These are phyloP conservation scores for Atractosteus spatula DNA, from an alignment of 2,113 vertebrate species.

Conservation along the genomic window DNA sequence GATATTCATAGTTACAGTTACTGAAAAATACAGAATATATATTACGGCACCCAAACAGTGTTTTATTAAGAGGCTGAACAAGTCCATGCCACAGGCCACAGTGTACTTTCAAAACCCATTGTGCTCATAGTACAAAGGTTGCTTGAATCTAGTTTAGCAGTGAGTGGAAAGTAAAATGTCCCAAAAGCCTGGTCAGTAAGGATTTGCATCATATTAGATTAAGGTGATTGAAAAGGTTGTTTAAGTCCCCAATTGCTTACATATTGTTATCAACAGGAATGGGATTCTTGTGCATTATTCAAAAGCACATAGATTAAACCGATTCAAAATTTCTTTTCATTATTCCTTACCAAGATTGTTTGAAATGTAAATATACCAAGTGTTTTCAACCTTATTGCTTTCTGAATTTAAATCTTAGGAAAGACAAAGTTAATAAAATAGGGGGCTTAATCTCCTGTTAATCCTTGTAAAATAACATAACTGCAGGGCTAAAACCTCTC, in stretches of 20 bases:
- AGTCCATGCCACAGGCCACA: too few relatives aligned
- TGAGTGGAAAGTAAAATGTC: conserved; percentile 14
- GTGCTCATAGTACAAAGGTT: conserved; percentile 12
- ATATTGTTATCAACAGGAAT: neutral
- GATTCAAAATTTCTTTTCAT: neutral
- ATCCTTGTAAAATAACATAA: conserved; percentile 29
- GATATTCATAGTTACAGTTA: too few relatives aligned
- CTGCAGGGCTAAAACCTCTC: conserved; percentile 7
- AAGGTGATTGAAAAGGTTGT: conserved; percentile 9
- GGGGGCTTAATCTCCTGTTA: conserved; percentile 17
- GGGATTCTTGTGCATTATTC: neutral
- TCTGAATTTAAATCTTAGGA: neutral
- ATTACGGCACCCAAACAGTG: too few relatives aligned
- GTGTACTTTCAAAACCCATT: neutral
- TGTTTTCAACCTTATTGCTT: neutral
- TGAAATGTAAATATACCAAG: conserved; percentile 25
- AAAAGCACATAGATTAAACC: neutral
- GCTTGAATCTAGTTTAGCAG: neutral
- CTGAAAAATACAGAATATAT: too few relatives aligned
- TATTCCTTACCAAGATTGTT: conserved; percentile 6
- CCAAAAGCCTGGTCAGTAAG: neutral
- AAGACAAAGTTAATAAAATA: conserved; percentile 14
- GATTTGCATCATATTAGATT: conserved; percentile 23
- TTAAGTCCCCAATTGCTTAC: conserved; percentile 11
- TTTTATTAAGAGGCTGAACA: too few relatives aligned